Evolutionary conservation across 2,113 vertebrate genomes (phyloP).

Genomic region (Gobius niger): DNA sequence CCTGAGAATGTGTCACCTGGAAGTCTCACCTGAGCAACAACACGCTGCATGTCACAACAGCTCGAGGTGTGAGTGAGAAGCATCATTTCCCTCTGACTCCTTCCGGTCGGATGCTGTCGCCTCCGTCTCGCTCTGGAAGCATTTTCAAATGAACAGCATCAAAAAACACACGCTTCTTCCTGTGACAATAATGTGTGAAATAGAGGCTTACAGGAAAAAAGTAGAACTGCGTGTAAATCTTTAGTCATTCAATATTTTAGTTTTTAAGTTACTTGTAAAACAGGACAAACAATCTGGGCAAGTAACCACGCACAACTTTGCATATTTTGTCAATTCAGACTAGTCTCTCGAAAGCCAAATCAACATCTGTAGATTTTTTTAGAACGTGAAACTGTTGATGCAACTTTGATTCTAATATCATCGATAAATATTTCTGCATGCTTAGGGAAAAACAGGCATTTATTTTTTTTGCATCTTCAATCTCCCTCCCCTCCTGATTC

Average conservation of each 20-base stretch:
- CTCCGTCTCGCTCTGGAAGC: slow-evolving; percentile 55
- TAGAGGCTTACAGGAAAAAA: slow-evolving; percentile 42
- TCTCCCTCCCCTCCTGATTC: slow-evolving; percentile 61
- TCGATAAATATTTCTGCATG: too few species aligned
- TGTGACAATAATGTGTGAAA: slow-evolving; percentile 49
- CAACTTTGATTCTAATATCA: too few species aligned
- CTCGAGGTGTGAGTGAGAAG: slow-evolving; percentile 35
- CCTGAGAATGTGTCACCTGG: slow-evolving; percentile 8
- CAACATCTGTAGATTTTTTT: too few species aligned
- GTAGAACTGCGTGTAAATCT: slow-evolving; percentile 21
- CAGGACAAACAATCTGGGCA: too few species aligned
- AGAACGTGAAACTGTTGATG: too few species aligned
- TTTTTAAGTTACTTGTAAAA: too few species aligned
- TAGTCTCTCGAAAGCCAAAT: too few species aligned
- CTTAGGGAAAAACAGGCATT: not conserved
- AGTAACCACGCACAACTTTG: too few species aligned
- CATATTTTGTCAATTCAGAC: too few species aligned
- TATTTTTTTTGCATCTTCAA: slow-evolving; percentile 37
- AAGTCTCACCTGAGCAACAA: slow-evolving; percentile 31
- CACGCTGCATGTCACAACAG: slow-evolving; percentile 19
- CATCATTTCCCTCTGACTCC: slow-evolving; percentile 13
- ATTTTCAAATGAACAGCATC: slow-evolving; percentile 70
- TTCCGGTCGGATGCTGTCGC: slow-evolving; percentile 22
- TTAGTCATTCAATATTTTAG: too few species aligned
- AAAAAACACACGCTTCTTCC: slow-evolving; percentile 69